Base-by-base conservation (phyloP, 1,140 invertebrate genomes). In the Zaprionus kolodkinae region DNA sequence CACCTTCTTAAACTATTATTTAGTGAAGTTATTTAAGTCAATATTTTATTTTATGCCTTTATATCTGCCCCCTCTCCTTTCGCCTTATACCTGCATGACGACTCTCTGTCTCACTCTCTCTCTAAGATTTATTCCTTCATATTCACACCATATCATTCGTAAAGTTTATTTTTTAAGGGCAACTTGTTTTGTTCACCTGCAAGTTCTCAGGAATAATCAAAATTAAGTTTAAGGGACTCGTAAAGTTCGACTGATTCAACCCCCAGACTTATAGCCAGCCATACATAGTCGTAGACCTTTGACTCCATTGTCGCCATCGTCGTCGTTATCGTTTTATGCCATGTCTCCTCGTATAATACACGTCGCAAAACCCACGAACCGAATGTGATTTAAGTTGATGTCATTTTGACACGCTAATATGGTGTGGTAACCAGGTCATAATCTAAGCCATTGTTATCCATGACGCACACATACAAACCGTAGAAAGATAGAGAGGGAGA, bases 311-410 rank as follows among this genome's bases (percentile, higher is more conserved):
- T 66, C 17, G 45, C 9, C 56, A 38, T 43, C 43, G 38, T 79
- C 72, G 76, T 66, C 40, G 77, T 67, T 80, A 84, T 84, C 71
- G 85, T 75, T 88, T 81, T 73, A 71, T 81, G 68, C 66, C 79
- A 88, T 83, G 84, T 86, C 84, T 74, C 43, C 60, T 1, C 27
- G 50, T 9, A 54, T 38, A 67, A 61, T 10, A 54, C 27, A 33
- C 72, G 45, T 48, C 45, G 79, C 56, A 48, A 70, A 83, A 80
- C 55, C 83, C 71, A 79, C 71, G 84, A 55, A 76, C 52, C 55
- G 79, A 87, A 88, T 79, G 80, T 89, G 85, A 88, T 88, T 87
- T 89, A 70, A 75, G 80, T 84, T 89, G 83, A 88, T 88, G 77
- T 75, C 85, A 73, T 63, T 81, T 78, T 76, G 84, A 81, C 84